Evolutionary conservation across 2,797 vertebrate species (phyloP).

Genomic region (Anas bernieri): DNA sequence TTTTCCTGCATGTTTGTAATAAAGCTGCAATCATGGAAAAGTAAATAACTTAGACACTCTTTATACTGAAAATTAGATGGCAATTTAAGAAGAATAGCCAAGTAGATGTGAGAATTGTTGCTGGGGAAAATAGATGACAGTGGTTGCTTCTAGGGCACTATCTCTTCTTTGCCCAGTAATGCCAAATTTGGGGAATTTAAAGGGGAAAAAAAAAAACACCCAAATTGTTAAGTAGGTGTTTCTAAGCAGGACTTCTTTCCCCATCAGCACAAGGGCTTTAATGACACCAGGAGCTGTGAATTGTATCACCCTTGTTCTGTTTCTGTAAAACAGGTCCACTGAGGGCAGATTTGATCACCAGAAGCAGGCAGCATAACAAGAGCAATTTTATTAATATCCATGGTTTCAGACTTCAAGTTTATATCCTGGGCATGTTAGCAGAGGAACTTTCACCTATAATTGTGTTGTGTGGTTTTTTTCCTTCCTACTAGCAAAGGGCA

Average conservation of each 20-base stretch:
- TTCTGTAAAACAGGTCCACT: background rate
- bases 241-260: background rate
- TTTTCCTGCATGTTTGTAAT: background rate
- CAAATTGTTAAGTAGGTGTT: background rate
- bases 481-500: background rate
- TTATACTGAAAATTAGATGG: conserved; percentile 12
- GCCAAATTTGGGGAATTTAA: background rate
- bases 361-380: background rate
- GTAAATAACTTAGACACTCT: background rate
- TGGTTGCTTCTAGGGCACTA: background rate
- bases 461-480: fast-evolving
- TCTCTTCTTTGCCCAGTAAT: background rate
- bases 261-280: background rate
- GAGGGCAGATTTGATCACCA: fast-evolving
- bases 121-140: conserved; percentile 14
- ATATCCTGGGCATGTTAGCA: background rate
- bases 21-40: background rate
- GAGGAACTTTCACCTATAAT: fast-evolving
- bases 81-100: conserved; percentile 26
- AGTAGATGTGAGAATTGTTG: conserved; percentile 8
- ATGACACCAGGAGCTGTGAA: background rate
- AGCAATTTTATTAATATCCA: background rate
- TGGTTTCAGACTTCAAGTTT: background rate
- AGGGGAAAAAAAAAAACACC: background rate
- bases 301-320: background rate